Evolutionary conservation across 2,797 vertebrate genomes (phyloP).

Genomic region (Phaenicophaeus curvirostris): DNA sequence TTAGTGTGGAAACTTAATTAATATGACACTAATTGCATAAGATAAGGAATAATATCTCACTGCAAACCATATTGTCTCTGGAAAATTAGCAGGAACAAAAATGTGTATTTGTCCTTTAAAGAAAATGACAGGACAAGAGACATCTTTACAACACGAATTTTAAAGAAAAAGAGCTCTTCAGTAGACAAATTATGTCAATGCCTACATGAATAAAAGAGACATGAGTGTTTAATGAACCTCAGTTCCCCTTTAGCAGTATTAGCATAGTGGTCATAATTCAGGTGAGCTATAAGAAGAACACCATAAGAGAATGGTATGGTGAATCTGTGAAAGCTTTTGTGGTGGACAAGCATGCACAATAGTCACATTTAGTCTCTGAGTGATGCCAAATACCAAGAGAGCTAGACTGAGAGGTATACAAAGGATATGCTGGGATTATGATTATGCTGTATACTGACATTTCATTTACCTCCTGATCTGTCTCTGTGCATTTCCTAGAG

Average conservation of each 20-base stretch:
- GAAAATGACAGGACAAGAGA: not conserved
- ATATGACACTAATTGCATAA: not conserved
- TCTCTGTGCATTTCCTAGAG: not conserved
- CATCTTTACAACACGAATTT: not conserved
- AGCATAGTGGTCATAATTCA: not conserved
- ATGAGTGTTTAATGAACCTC: not conserved
- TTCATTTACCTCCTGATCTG: not conserved
- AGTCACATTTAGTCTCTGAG: not conserved
- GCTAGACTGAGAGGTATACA: not conserved
- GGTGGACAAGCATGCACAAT: not conserved
- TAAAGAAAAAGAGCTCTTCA: not conserved
- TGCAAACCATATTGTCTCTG: not conserved
- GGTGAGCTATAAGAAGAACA: not conserved
- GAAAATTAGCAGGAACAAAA: conserved; percentile 1
- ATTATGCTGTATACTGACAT: not conserved
- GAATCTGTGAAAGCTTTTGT: not conserved
- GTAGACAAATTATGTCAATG: not conserved
- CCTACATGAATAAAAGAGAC: not conserved
- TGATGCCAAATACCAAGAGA: not conserved
- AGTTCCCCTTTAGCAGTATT: not conserved
- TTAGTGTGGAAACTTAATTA: not conserved
- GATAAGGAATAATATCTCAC: not conserved
- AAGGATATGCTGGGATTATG: not conserved
- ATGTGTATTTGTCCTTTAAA: not conserved
- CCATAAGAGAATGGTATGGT: not conserved